Percentiles rank a stretch among this genome's conserved stretches.
These are phyloP conservation scores for Chelonoidis abingdonii DNA, from an alignment of 2,113 vertebrate genomes.

Conservation along the genomic window DNA sequence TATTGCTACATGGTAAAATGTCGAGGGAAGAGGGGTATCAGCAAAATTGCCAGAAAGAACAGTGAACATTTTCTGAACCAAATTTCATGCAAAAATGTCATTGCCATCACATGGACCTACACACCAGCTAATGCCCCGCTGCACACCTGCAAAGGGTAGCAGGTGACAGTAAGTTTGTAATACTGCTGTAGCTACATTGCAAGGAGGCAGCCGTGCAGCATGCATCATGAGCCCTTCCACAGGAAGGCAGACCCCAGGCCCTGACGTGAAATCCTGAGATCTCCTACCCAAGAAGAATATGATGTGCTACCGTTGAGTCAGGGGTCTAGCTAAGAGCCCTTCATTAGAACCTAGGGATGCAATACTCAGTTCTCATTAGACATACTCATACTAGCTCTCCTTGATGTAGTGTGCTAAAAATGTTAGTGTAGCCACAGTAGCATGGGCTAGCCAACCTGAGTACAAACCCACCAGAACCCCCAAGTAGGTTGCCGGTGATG, in stretches of 20 bases:
- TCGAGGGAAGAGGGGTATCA: neutral
- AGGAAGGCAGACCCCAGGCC: neutral
- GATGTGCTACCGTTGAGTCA: constrained; percentile 11
- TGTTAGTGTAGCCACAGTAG: neutral
- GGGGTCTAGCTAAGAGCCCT: neutral
- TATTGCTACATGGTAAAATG: neutral
- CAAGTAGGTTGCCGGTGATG: too few relatives aligned
- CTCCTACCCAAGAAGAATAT: neutral
- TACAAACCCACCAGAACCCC: neutral
- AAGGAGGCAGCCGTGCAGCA: neutral
- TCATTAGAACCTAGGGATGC: neutral
- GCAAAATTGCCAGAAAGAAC: constrained; percentile 5
- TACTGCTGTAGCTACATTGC: neutral
- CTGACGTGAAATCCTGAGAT: neutral
- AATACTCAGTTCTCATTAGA: neutral
- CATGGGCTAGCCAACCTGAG: neutral
- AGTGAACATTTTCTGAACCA: neutral
- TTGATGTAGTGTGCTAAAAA: neutral
- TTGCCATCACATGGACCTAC: neutral
- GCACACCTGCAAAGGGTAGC: neutral
- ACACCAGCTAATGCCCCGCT: neutral
- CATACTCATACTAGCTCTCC: neutral
- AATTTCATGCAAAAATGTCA: neutral
- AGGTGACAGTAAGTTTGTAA: neutral
- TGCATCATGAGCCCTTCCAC: neutral